phyloP scores from a whole-genome alignment of 2,888 invertebrate species.

The Sturmia bella region DNA sequence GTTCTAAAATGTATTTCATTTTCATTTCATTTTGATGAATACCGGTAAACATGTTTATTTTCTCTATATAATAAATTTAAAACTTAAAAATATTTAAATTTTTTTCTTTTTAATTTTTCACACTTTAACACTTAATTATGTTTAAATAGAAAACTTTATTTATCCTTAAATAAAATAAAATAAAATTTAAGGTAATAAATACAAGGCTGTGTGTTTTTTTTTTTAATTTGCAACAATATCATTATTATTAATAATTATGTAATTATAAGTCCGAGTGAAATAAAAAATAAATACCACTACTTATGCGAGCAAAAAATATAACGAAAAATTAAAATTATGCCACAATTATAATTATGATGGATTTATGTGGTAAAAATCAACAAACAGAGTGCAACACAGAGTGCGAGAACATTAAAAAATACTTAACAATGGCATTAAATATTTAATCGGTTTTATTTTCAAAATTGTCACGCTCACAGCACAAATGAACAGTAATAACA shows the following conservation, averaged over 20 bases:
- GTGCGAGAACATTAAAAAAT: constrained; percentile 51
- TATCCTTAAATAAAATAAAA: constrained; percentile 9
- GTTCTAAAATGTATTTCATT: no score
- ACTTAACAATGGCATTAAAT: constrained; percentile 62
- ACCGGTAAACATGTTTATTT: no score
- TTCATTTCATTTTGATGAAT: no score
- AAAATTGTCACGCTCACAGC: constrained; percentile 62
- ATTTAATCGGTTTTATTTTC: constrained; percentile 64
- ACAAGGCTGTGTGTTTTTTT: background rate
- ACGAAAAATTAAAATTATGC: constrained; percentile 48
- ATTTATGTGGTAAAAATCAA: constrained; percentile 62
- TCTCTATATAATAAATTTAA: no score
- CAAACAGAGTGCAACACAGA: constrained; percentile 38
- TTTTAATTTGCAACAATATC: background rate
- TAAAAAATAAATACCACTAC: constrained; percentile 17
- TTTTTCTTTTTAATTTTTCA: no score
- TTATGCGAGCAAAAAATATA: background rate
- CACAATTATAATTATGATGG: constrained; percentile 63
- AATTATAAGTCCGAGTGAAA: constrained; percentile 41
- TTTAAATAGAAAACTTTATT: background rate
- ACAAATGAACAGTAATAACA: constrained; percentile 51
- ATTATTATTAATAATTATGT: constrained; percentile 43
- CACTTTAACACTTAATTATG: no score
- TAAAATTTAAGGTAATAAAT: constrained; percentile 6
- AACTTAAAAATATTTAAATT: no score